Evolutionary conservation across 2,113 vertebrate species (phyloP).

Genomic region (Ifrita kowaldi): DNA sequence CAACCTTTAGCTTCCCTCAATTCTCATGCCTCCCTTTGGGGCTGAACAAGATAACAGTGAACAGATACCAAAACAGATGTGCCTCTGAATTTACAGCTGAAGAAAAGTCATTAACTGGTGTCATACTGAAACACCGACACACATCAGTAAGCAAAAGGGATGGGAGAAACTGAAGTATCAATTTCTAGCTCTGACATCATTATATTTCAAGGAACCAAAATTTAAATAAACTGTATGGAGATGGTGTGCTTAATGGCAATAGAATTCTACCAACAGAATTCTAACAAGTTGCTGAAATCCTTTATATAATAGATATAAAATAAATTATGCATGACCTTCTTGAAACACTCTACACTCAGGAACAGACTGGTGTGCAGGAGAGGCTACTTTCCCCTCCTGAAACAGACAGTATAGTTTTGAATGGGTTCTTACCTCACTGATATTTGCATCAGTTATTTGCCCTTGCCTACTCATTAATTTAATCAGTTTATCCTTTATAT

Average conservation of each 20-base stretch:
- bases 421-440: constrained; percentile 77
- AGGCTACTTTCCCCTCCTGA: background rate
- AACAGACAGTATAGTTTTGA: background rate
- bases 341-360: background rate
- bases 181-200: background rate
- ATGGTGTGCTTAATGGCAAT: background rate
- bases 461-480: constrained; percentile 79
- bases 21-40: background rate
- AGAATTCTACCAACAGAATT: background rate
- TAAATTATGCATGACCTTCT: background rate
- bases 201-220: background rate
- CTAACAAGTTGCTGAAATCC: background rate
- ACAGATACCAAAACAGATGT: background rate
- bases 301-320: background rate
- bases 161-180: background rate
- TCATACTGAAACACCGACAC: background rate
- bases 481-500: constrained; percentile 83
- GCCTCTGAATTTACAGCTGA: background rate
- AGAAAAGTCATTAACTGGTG: background rate
- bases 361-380: background rate
- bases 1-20: background rate
- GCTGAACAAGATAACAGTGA: background rate
- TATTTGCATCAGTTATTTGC: constrained; percentile 82
- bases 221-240: background rate
- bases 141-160: background rate